Evolutionary conservation across 2,113 vertebrate species (phyloP).

Genomic region (Alouatta palliata): DNA sequence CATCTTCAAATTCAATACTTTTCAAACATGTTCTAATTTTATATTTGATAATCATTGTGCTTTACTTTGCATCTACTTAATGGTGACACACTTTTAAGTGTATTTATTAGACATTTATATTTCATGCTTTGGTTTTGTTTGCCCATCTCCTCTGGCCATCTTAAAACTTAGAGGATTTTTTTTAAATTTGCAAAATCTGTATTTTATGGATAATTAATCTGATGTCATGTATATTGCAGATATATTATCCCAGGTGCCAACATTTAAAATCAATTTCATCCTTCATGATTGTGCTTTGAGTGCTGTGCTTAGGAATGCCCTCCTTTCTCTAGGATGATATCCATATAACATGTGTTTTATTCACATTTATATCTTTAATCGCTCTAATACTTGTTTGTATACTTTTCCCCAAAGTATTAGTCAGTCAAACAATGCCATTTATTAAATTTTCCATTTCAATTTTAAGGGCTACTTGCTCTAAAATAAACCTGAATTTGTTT

Average conservation of each 20-base stretch:
- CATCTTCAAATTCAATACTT: background rate
- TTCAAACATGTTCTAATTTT: slow-evolving; percentile 11
- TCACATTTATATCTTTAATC: background rate
- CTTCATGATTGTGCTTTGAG: background rate
- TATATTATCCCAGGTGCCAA: background rate
- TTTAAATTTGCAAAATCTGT: background rate
- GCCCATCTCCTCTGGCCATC: background rate
- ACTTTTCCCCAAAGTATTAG: background rate
- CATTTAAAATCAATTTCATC: background rate
- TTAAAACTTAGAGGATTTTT: background rate
- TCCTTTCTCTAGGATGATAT: background rate
- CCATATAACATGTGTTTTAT: background rate
- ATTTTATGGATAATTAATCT: slow-evolving; percentile 3
- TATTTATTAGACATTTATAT: background rate
- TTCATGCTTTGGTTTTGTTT: background rate
- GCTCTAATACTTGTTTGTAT: background rate
- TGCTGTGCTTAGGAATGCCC: background rate
- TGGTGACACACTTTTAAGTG: background rate
- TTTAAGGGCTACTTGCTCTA: slow-evolving; percentile 9
- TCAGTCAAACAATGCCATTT: background rate
- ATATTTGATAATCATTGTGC: background rate
- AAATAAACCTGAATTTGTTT: slow-evolving; percentile 7
- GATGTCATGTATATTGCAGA: background rate
- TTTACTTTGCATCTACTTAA: slow-evolving; percentile 1
- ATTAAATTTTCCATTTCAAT: background rate